Evolutionary conservation across 2,113 vertebrate genomes (phyloP), one percentile per base, ranked within the genome.

Genomic region (Narcine bancroftii): DNA sequence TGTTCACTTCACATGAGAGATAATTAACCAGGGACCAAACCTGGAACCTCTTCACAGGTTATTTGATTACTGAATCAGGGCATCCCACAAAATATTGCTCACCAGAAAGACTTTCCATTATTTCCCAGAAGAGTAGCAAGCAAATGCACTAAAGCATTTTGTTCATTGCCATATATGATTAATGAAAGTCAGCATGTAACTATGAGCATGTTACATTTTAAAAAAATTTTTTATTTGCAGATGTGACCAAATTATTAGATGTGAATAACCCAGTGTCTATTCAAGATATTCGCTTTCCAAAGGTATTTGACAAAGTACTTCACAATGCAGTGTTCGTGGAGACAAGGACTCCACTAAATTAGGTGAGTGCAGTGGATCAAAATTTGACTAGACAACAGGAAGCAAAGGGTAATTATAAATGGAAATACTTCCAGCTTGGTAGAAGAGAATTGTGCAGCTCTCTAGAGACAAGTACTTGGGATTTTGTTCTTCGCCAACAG

Each of bases 391-490:
- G 81, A 87, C 33, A 87, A 63, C 81, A 87, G 53, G 81, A 60
- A 36, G 81, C 81, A 63, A 56, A 63, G 81, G 13, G 53, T 87
- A 60, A 87, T 87, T 87, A 87, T 87, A 60, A 87, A 60, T 87
- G 81, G 53, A 53, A 87, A 63, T 87, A 87, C 53, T 53, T 36
- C 5, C 81, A 87, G 53, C 50, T 60, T 21, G 53, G 81, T 33
- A 87, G 81, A 87, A 60, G 53, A n/a, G 53, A 87, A 29, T 87
- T 21, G 53, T 63, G 15, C 33, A 87, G 81, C 81, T 87, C 81
- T 63, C 81, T 53, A 60, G 53, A 60, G 53, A 60, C 33, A 63
- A 87, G 53, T 60, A 56, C 53, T 60, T 60, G 81, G 81, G n/a
- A 33, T 36, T 79, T 87, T 87, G 81, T 21, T 87, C 56, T 60